Evolutionary conservation across 2,113 vertebrate genomes (phyloP), one percentile per base, ranked within the genome.

Genomic region (Oncorhynchus tshawytscha): DNA sequence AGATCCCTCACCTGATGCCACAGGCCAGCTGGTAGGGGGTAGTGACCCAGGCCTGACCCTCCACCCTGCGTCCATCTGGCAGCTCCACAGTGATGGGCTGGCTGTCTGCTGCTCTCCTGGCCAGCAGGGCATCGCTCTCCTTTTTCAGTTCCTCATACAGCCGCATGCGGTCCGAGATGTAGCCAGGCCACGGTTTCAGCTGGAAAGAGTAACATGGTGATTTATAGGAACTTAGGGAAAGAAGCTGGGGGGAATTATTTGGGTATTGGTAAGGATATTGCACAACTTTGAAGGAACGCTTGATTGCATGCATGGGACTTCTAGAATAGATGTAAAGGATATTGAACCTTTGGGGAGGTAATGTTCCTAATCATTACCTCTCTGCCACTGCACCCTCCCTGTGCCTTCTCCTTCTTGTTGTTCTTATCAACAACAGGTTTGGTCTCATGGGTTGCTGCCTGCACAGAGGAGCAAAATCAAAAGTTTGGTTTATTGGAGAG

Each of bases 11-110:
- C 97, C 97, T 99, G 91, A 99, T 95, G 54, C 93, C 92, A 85
- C 93, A 95, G 11, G 96, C 97, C 0, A 99, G 77, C 72, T 98
- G 94, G 76, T 99, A 98, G 0, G 98, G 97, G 0, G 95, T 99
- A 0, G 95, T 97, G 87, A 95, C 91, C 97, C 97, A 99, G 22
- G 97, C 95, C 60, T 94, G 94, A 0, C 92, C 96, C 18, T 90
- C 83, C 24, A 98, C 77, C 51, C 91, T 94, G 3, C 91, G 94
- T 11, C 96, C 96, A 34, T 97, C 94, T 0, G 96, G 95, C 64
- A 99, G 89, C 4, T 92, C 94, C 65, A 97, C 95, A 70, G 91
- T 94, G 74, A 99, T 96, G 5, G 94, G 82, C 18, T 90, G 92
- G 79, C 94, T 93, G 7, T 90, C 81, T 18, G 92, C 93, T 34